phyloP scores from a whole-genome alignment of 2,113 vertebrate genomes.

The Pseudorectes ferrugineus region DNA sequence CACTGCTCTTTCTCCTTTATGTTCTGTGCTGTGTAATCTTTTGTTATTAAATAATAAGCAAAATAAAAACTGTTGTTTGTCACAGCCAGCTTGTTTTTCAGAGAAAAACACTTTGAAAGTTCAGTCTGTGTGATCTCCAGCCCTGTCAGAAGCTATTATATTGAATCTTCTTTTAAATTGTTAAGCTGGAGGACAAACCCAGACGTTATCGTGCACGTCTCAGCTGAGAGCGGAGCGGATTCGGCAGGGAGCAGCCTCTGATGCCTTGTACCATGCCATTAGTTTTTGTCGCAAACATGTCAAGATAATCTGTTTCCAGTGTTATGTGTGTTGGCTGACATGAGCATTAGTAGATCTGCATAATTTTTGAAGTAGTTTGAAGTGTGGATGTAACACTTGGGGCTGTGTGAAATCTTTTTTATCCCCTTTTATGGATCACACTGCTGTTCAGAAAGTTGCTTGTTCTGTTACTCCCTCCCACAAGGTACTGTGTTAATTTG shows the following conservation, averaged over 20 bases:
- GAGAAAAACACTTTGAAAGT: constrained; percentile 46
- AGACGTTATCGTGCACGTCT: neutral
- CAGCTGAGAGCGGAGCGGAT: neutral
- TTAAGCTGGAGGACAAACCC: constrained; percentile 47
- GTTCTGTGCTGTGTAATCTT: constrained; percentile 19
- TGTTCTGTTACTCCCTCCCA: neutral
- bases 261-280: neutral
- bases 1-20: neutral
- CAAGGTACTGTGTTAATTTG: neutral
- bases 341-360: neutral
- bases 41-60: constrained; percentile 57
- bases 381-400: neutral
- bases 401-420: neutral
- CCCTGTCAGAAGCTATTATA: constrained; percentile 59
- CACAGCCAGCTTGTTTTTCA: constrained; percentile 38
- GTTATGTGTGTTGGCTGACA: neutral
- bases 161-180: constrained; percentile 42
- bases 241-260: constrained; percentile 16
- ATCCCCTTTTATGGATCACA: neutral
- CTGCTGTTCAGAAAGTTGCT: neutral
- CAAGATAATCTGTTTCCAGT: constrained; percentile 32
- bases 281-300: neutral
- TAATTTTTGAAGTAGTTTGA: constrained; percentile 8
- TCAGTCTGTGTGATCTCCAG: constrained; percentile 56
- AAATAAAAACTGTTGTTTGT: constrained; percentile 59